A percentile compares a stretch with the other conserved stretches of the same genome.
Evolutionary conservation across 2,888 invertebrate genomes (phyloP).

Genomic region (Trachelus troglodyta): DNA sequence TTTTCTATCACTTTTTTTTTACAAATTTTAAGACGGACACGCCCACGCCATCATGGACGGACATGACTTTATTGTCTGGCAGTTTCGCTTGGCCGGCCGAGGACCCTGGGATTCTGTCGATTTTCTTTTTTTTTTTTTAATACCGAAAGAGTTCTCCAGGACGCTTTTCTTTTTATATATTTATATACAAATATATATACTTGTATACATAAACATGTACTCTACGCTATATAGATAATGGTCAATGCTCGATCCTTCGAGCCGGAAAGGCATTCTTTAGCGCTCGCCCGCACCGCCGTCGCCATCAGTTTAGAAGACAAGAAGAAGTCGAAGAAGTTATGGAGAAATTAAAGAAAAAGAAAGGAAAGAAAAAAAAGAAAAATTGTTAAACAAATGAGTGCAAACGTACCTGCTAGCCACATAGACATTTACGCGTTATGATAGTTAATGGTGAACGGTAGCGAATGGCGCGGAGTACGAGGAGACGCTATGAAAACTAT

Average conservation of each 20-base stretch:
- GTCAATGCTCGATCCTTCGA: neutral
- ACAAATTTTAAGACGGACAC: neutral
- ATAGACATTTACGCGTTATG: slow-evolving; percentile 40
- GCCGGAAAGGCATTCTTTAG: neutral
- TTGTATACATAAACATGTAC: neutral
- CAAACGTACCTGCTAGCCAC: slow-evolving; percentile 60
- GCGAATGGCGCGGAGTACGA: neutral
- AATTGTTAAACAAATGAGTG: slow-evolving; percentile 39
- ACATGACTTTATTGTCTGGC: neutral
- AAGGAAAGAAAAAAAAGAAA: neutral
- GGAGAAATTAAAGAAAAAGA: neutral
- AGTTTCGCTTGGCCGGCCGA: neutral
- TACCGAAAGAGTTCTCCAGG: no score
- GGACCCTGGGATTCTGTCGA: neutral
- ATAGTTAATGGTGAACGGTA: slow-evolving; percentile 8
- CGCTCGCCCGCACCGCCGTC: neutral
- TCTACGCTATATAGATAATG: neutral
- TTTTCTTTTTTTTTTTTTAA: neutral
- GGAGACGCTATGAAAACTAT: neutral
- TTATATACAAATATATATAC: neutral
- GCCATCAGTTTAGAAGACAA: neutral
- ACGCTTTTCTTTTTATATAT: neutral
- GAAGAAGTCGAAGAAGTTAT: neutral
- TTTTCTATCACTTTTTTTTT: neutral
- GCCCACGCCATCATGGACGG: neutral